Conservation (phyloP, 2,113 vertebrate species). For the Galbula dea region DNA sequence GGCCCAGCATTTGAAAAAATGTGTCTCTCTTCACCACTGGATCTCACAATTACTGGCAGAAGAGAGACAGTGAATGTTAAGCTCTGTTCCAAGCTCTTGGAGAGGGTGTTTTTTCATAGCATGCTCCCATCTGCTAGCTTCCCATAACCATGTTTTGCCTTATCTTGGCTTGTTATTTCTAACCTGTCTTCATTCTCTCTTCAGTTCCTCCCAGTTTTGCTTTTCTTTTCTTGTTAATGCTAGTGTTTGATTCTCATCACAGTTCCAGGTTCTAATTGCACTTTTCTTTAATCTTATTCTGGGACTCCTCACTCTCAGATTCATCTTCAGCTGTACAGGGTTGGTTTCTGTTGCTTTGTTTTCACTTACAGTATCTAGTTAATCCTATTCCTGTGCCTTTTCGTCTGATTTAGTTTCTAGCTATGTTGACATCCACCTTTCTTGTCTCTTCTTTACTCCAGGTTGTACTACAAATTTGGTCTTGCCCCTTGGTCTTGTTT, state of each 20-base stretch:
- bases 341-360: neutral
- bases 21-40: neutral
- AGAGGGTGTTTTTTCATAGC: neutral
- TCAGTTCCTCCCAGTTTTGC: neutral
- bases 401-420: neutral
- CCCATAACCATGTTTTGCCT: neutral
- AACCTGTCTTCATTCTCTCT: neutral
- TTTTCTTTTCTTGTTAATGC: neutral
- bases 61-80: neutral
- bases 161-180: slow-evolving; percentile 13
- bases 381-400: neutral
- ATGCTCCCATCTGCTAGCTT: neutral
- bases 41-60: slow-evolving; percentile 13
- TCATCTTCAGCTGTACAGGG: neutral
- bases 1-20: neutral
- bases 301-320: neutral
- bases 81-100: slow-evolving; percentile 1
- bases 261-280: neutral
- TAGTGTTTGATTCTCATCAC: neutral
- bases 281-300: neutral
- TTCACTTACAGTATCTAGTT: neutral
- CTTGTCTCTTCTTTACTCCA: neutral
- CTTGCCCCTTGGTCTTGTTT: neutral
- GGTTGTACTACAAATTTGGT: neutral
- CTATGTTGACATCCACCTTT: neutral